A percentile compares a stretch with the other conserved stretches of the same genome.
These are phyloP conservation scores for Diachasma alloeum DNA, from an alignment of 1,140 invertebrate species.

Conservation along the genomic window DNA sequence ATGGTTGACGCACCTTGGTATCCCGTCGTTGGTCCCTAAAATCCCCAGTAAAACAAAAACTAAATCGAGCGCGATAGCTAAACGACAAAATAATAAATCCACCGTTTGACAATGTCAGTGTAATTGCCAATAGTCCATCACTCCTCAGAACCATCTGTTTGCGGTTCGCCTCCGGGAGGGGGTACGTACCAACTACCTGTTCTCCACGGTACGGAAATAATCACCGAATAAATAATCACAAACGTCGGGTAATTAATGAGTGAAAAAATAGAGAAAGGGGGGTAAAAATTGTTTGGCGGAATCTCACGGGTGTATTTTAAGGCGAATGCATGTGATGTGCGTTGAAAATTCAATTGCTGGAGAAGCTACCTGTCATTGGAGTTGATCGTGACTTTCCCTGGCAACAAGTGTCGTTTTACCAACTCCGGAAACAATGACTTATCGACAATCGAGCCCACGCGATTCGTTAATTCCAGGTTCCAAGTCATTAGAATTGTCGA, in stretches of 20 bases:
- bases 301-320: neutral
- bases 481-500: neutral
- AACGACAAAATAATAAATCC: neutral
- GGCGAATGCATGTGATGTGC: neutral
- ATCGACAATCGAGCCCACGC: constrained; percentile 16
- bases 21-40: constrained; percentile 8
- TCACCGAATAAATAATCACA: neutral
- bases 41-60: neutral
- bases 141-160: neutral
- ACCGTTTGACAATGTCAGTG: neutral
- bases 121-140: neutral
- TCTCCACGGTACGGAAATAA: neutral
- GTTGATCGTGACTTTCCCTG: constrained; percentile 36
- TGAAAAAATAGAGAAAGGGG: neutral
- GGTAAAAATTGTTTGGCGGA: neutral
- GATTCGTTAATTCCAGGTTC: neutral
- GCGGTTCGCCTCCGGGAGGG: neutral
- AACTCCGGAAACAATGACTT: constrained; percentile 25
- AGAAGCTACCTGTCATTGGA: constrained; percentile 33
- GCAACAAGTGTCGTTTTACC: constrained; percentile 41
- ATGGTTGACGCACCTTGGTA: constrained; percentile 31
- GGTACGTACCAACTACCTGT: constrained; percentile 10
- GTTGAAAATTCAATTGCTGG: constrained; percentile 26
- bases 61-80: neutral
- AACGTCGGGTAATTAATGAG: neutral